Percentiles rank a stretch among this genome's conserved stretches.
Evolutionary conservation across 2,113 vertebrate species (phyloP).

Genomic region (Platanista minor): DNA sequence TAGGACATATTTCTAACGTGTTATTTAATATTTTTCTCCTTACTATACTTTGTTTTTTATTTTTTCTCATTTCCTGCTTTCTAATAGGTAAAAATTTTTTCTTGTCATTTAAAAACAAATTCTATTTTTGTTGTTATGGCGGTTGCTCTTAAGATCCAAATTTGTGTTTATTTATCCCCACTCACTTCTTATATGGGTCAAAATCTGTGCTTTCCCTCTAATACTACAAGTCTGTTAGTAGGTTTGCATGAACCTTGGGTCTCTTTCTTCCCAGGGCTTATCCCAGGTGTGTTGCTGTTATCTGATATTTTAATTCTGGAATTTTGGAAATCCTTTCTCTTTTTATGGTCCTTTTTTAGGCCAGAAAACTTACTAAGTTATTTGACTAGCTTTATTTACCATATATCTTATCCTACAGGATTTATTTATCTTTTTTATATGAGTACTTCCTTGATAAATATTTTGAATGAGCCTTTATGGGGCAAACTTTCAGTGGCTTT

Average conservation of each 20-base stretch:
- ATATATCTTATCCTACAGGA: neutral
- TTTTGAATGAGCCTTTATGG: neutral
- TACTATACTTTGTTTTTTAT: neutral
- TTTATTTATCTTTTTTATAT: neutral
- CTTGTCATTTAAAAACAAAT: slow-evolving; percentile 25
- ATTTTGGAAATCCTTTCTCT: neutral
- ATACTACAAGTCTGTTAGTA: neutral
- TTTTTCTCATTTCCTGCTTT: neutral
- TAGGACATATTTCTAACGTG: neutral
- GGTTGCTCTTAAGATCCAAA: neutral
- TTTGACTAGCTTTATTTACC: neutral
- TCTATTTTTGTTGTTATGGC: neutral
- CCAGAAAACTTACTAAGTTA: neutral
- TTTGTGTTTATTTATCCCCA: neutral
- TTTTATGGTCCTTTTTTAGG: neutral
- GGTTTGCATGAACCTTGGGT: neutral
- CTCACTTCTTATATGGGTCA: neutral
- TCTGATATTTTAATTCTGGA: neutral
- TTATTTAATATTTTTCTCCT: slow-evolving; percentile 1
- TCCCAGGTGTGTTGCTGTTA: neutral
- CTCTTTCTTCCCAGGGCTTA: neutral
- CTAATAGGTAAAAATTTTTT: neutral
- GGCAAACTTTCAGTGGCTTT: neutral
- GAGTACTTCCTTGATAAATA: neutral
- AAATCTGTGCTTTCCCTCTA: neutral